These are phyloP conservation scores for Aegypius monachus DNA, from an alignment of 2,113 vertebrate species.

Conservation along the genomic window DNA sequence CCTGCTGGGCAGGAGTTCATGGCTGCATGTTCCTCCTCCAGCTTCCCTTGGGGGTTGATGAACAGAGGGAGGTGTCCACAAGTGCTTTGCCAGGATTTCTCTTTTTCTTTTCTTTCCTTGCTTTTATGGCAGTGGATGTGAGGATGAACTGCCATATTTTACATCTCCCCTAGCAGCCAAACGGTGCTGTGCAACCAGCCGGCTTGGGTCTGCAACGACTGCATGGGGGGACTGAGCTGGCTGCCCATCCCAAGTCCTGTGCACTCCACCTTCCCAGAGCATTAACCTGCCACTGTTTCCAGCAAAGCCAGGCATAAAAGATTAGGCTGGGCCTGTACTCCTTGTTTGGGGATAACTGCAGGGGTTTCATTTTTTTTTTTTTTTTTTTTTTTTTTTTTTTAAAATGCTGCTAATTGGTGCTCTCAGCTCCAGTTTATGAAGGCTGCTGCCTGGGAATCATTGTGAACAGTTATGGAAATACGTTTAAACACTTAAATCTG, in stretches of 20 bases:
- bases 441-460: constrained; percentile 20
- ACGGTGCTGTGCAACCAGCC: fast-evolving
- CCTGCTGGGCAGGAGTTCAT: neutral
- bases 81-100: neutral
- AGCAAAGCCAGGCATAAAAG: neutral
- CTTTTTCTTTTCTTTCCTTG: neutral
- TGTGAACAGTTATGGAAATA: neutral
- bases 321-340: neutral
- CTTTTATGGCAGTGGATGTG: neutral
- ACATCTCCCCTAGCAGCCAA: neutral
- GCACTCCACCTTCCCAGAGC: neutral
- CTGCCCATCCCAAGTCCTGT: neutral
- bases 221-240: neutral
- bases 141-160: neutral
- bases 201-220: neutral
- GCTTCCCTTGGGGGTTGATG: neutral
- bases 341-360: neutral
- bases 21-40: neutral
- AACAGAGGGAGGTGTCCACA: neutral
- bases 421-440: neutral
- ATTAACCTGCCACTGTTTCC: fast-evolving
- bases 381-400: neutral
- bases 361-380: neutral
- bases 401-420: neutral
- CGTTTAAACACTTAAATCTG: neutral